Evolutionary conservation across 2,888 invertebrate species (phyloP).

Genomic region (Odontomyia ornata): DNA sequence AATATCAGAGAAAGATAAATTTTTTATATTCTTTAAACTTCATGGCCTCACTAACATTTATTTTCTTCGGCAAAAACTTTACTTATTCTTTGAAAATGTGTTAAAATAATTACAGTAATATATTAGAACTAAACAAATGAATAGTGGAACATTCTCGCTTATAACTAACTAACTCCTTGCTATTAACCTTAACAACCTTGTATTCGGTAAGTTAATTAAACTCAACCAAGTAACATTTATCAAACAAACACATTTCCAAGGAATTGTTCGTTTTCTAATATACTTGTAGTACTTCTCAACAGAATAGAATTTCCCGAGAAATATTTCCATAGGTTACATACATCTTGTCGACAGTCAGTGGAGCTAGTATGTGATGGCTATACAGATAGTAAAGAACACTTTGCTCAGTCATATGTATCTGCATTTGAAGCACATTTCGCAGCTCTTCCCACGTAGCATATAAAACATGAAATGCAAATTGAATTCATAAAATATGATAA

Average conservation of each 20-base stretch:
- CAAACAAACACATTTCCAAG: background rate
- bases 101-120: too few species aligned
- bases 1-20: too few species aligned
- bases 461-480: slow-evolving; percentile 41
- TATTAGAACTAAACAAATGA: too few species aligned
- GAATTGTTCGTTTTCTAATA: slow-evolving; percentile 14
- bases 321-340: slow-evolving; percentile 11
- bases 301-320: background rate
- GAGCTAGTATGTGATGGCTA: too few species aligned
- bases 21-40: too few species aligned
- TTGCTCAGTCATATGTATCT: too few species aligned
- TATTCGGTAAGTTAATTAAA: too few species aligned
- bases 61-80: too few species aligned
- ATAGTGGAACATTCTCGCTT: background rate
- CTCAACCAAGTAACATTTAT: too few species aligned
- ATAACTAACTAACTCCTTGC: background rate
- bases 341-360: slow-evolving; percentile 17
- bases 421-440: background rate
- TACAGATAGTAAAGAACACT: too few species aligned
- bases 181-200: background rate
- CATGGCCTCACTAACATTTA: too few species aligned
- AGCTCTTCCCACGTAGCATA: slow-evolving; percentile 29
- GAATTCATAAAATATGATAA: slow-evolving; percentile 45
- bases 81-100: too few species aligned
- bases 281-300: background rate